Evolutionary conservation across 2,888 invertebrate genomes (phyloP), one percentile per base, ranked within the genome.

Genomic region (Leucania comma): DNA sequence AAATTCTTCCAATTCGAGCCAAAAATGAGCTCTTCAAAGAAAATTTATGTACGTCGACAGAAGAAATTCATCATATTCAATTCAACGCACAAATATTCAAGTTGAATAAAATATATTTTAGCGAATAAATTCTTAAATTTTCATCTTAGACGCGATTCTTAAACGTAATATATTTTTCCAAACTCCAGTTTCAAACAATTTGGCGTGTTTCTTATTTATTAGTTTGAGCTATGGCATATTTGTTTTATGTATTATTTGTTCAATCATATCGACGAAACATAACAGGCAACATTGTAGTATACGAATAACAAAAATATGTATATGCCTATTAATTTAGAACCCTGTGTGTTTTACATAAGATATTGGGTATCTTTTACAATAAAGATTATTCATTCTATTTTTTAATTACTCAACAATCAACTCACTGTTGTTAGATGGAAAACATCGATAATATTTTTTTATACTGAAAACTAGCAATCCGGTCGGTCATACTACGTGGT

Each of bases 41-140:
- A 17, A 42, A 20, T 6, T 42, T 17, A 48, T 63, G 26, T 3
- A 51, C 35, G 1, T 4, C 22, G 59, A 14, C 32, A 32, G 22
- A 51, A 60, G 6, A 78, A 56, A 64, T 3, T 29, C 20, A 12
- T 35, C 22, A 50, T 60, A 63, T 73, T 74, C 42, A 53, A 61
- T 72, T 59, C 17, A 70, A 50, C 48, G 22, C 24, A 48, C 12
- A 38, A 57, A 2, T 14, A 69, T 17, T 58, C 22, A 38, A 58
- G 35, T 35, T 3, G 20, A 38, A 38, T 24, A 32, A 46, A 73
- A 35, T 32, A 57, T 29, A 3, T 53, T 46, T 17, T 8, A 57
- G 14, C 0, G 12, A 38, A 38, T 14, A 32, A 22, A 38, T 46
- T 53, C 3, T 22, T 4, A 42, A 20, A 17, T 51, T 46, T 60